Percentiles rank a stretch among this genome's conserved stretches.
Evolutionary conservation across 2,888 invertebrate genomes (phyloP).

Genomic region (Lasioglossum villosulum): DNA sequence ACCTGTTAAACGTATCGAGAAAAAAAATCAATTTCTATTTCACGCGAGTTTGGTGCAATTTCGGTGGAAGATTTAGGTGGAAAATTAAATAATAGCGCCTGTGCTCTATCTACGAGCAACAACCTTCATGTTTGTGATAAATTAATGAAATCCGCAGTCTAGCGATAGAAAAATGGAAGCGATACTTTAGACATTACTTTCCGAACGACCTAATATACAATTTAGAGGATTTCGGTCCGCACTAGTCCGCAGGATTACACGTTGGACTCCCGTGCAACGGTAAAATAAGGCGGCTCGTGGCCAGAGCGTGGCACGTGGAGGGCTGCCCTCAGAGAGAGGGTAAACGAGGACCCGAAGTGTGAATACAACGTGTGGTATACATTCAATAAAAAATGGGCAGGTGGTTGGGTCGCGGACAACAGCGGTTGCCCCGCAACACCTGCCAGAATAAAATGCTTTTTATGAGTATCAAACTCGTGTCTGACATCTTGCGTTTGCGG

Average conservation of each 20-base stretch:
- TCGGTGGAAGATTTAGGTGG: no score
- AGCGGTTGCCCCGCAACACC: conserved; percentile 71
- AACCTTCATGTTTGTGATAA: no score
- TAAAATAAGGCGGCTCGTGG: conserved; percentile 29
- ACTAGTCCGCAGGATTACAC: conserved; percentile 20
- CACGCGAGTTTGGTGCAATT: no score
- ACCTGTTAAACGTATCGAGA: no score
- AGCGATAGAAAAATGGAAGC: no score
- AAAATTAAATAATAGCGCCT: no score
- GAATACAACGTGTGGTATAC: conserved; percentile 66
- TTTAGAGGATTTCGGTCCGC: neutral
- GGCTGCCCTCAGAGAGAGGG: conserved; percentile 35
- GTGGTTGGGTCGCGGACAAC: conserved; percentile 67
- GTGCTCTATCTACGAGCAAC: no score
- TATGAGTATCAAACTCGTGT: conserved; percentile 66
- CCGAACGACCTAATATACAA: neutral
- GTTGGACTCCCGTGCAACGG: neutral
- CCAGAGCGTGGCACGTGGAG: conserved; percentile 54
- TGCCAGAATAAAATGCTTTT: conserved; percentile 71
- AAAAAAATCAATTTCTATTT: no score
- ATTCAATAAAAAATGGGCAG: conserved; percentile 69
- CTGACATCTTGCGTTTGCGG: conserved; percentile 36
- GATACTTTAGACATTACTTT: no score
- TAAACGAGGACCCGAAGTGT: conserved; percentile 65
- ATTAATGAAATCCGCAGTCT: no score